phyloP scores from a whole-genome alignment of 2,797 vertebrate genomes.

The Nasua narica region DNA sequence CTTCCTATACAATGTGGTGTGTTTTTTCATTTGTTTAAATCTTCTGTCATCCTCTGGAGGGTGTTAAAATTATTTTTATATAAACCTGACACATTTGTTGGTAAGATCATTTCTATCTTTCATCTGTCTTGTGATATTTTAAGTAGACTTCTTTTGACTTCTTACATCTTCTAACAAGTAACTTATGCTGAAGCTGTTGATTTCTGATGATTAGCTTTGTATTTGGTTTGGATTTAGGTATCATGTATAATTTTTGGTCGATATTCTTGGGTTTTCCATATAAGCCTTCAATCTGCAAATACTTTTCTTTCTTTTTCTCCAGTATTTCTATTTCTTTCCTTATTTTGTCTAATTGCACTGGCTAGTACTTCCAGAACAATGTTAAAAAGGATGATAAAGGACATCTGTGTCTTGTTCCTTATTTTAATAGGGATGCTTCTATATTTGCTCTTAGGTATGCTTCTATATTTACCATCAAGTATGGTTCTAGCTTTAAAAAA shows the following conservation, averaged over 20 bases:
- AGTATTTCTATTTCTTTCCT: not conserved
- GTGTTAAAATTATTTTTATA: not conserved
- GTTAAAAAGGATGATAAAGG: not conserved
- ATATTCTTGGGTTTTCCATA: not conserved
- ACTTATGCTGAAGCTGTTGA: not conserved
- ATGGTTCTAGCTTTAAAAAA: not conserved
- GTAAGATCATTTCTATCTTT: not conserved
- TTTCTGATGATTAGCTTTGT: not conserved
- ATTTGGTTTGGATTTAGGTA: not conserved
- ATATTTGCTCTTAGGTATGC: not conserved
- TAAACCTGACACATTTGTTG: not conserved
- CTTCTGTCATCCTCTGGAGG: not conserved
- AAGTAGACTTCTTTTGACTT: not conserved
- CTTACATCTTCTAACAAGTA: not conserved
- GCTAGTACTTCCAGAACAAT: not conserved
- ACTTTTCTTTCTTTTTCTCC: not conserved
- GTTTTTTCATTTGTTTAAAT: not conserved
- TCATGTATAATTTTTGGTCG: not conserved
- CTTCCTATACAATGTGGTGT: not conserved
- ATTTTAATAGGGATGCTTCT: not conserved
- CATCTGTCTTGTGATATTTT: not conserved
- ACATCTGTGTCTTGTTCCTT: not conserved
- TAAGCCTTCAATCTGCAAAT: not conserved
- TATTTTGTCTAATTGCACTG: not conserved
- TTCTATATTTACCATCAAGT: not conserved